These are phyloP conservation scores for Platysteira castanea DNA, from an alignment of 2,113 vertebrate genomes.

Conservation along the genomic window DNA sequence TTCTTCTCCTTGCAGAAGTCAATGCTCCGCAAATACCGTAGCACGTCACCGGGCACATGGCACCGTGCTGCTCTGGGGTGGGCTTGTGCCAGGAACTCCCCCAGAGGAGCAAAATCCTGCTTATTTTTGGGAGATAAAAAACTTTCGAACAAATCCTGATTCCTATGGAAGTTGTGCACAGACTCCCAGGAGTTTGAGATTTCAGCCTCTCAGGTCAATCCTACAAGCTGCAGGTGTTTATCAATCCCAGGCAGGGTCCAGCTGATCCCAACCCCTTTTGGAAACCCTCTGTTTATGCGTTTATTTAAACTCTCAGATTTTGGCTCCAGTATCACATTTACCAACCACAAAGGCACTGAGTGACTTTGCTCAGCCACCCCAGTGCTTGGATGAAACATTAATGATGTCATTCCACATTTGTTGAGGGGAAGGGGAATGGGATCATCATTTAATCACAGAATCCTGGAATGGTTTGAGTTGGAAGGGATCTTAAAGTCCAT, in stretches of 20 bases:
- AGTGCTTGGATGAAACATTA: fast-evolving
- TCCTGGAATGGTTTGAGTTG: not conserved
- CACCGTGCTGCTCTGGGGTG: not conserved
- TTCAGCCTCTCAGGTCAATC: not conserved
- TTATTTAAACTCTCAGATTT: not conserved
- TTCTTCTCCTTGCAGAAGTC: not conserved
- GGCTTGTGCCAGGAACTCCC: not conserved
- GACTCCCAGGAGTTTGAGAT: not conserved
- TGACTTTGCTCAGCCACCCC: not conserved
- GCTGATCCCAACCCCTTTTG: not conserved
- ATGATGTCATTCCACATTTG: not conserved
- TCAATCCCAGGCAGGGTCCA: fast-evolving
- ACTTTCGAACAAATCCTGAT: not conserved
- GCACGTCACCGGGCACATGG: not conserved
- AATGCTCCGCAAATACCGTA: not conserved
- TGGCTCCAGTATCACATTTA: not conserved
- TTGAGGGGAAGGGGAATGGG: not conserved
- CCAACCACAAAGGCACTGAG: not conserved
- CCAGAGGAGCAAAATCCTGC: not conserved
- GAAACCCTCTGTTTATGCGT: not conserved
- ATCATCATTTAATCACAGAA: not conserved
- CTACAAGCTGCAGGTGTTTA: not conserved
- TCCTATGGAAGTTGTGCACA: not conserved
- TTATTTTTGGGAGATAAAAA: not conserved
- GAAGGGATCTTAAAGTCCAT: not conserved